These are phyloP conservation scores for Chloromyia formosa DNA, from an alignment of 2,888 invertebrate species.

Conservation along the genomic window DNA sequence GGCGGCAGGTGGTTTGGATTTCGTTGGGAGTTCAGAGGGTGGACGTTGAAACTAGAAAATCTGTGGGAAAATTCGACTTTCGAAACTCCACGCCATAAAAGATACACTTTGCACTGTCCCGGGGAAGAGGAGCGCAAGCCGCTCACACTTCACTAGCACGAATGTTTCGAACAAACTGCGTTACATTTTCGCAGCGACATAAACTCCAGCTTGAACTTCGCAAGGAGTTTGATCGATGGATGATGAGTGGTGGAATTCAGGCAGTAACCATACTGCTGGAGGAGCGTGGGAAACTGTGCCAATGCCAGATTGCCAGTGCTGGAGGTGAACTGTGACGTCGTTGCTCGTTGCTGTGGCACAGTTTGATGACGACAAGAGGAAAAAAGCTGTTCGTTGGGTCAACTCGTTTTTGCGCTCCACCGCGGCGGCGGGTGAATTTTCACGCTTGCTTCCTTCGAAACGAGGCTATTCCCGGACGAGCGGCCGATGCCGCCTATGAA, in stretches of 20 bases:
- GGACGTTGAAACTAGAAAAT: no score
- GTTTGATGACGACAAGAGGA: background rate
- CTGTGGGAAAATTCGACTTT: no score
- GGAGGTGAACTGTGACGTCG: background rate
- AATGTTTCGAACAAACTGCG: no score
- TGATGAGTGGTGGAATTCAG: background rate
- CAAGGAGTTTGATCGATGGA: conserved; percentile 2
- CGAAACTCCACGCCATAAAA: no score
- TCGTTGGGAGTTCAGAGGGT: no score
- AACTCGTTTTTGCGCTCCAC: background rate
- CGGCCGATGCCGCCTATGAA: background rate
- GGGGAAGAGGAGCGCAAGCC: no score
- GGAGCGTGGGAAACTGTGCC: conserved; percentile 4
- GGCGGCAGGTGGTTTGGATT: background rate
- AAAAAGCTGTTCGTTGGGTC: background rate
- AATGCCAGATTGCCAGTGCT: conserved; percentile 22
- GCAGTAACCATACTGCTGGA: background rate
- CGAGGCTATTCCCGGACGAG: background rate
- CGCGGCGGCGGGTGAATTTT: background rate
- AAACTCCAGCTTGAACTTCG: no score
- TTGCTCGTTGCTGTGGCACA: no score
- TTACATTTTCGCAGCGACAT: no score
- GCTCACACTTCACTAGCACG: no score
- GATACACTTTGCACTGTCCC: no score
- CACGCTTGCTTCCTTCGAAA: conserved; percentile 5